These are phyloP conservation scores for Anas bernieri DNA, from an alignment of 2,797 vertebrate species.

Conservation along the genomic window DNA sequence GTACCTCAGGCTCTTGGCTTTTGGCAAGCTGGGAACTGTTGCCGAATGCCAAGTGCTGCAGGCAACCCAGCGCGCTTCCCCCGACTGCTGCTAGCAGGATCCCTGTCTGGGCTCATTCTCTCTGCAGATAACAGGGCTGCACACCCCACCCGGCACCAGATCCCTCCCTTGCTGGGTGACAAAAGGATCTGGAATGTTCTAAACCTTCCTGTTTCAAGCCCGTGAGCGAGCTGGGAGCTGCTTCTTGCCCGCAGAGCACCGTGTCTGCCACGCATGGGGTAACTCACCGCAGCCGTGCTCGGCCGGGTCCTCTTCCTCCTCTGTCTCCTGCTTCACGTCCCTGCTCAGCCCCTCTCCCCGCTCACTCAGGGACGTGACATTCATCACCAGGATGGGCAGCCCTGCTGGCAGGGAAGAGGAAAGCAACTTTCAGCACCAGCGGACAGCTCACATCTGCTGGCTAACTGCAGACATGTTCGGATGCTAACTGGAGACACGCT, in stretches of 20 bases:
- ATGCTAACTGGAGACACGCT: fast-evolving
- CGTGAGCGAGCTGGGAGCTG: background rate
- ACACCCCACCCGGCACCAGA: fast-evolving
- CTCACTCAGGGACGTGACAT: background rate
- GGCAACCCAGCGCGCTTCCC: background rate
- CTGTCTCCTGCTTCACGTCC: fast-evolving
- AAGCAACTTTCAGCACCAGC: fast-evolving
- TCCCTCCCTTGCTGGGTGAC: too few relatives aligned
- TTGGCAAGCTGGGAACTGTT: background rate
- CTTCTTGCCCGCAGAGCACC: fast-evolving
- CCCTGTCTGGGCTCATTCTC: background rate
- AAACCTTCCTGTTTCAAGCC: background rate
- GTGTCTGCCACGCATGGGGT: fast-evolving
- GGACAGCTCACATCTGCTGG: background rate
- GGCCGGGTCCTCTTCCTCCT: background rate
- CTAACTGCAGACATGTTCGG: fast-evolving
- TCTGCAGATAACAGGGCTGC: fast-evolving
- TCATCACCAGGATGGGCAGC: background rate
- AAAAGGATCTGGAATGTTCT: background rate
- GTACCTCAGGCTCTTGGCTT: too few relatives aligned
- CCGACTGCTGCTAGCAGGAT: fast-evolving
- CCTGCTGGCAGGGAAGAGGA: background rate
- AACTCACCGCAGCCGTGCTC: background rate
- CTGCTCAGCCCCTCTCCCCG: fast-evolving
- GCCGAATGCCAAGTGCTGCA: background rate